Evolutionary conservation across 2,113 vertebrate genomes (phyloP), one percentile per base, ranked within the genome.

Genomic region (Sterna hirundo): DNA sequence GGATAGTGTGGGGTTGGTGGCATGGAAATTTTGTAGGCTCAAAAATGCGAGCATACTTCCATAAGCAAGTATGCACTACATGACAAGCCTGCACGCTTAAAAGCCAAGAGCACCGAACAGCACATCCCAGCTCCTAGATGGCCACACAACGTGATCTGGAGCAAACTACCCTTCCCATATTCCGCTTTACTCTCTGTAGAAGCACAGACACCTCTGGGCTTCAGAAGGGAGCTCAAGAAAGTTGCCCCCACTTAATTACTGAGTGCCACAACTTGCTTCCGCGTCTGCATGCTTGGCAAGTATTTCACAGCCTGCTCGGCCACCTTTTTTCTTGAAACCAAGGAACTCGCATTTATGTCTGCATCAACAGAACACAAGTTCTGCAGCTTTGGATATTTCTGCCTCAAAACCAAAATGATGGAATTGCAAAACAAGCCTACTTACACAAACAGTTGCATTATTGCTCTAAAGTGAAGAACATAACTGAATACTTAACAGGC

Each of bases 1-100:
- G 14, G 18, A 54, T 51, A n/a, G 2, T 6, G 11, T 7, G 11
- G 15, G 1, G 2, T 51, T 40, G 12, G 26, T 15, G 30, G 34
- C 27, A 20, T 52, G 18, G 14, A 69, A 91, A 62, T 66, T 34
- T 15, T 32, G 3, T 38, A 55, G 26, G 16, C 13, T 65, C 11
- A 54, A 90, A 90, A 42, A 46, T 18, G 60, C 3, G 15, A 88
- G 40, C 10, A 5, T 9, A 15, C 8, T 52, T 65, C 34, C 29
- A 16, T 27, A 77, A 72, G 44, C 16, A 78, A 78, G 58, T 29
- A 16, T 5, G 29, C 1, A 17, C 5, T 36, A 17, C 0, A 0
- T 21, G 29, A 83, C 18, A 66, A 32, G 30, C 17, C 36, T 30
- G 25, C 23, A 58, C 77, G 25, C 30, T 52, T 61, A n/a, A 83